These are phyloP conservation scores for Lutjanus argentimaculatus DNA, from an alignment of 2,797 vertebrate genomes.

Conservation along the genomic window DNA sequence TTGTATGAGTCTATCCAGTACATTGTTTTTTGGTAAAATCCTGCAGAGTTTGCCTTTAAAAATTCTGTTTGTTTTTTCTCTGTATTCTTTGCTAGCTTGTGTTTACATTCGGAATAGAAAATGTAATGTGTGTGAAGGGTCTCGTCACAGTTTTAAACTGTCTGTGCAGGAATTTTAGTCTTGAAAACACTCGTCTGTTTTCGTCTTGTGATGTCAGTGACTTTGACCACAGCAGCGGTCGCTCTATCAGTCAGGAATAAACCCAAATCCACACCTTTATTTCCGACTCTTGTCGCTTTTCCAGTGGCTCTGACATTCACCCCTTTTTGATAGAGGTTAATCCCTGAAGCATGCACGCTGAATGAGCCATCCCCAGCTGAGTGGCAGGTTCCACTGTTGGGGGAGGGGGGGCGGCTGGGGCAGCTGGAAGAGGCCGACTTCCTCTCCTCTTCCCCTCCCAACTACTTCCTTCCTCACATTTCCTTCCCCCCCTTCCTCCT, in stretches of 20 bases:
- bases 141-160: neutral
- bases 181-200: neutral
- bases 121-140: neutral
- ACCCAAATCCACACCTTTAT: slow-evolving; percentile 30
- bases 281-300: slow-evolving; percentile 31
- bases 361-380: slow-evolving; percentile 56
- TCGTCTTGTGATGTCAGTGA: neutral
- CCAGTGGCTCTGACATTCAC: slow-evolving; percentile 24
- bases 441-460: slow-evolving; percentile 29
- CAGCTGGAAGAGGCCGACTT: slow-evolving; percentile 20
- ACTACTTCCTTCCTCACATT: slow-evolving; percentile 5
- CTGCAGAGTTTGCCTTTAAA: neutral
- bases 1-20: too few species aligned
- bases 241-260: slow-evolving; percentile 23
- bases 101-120: neutral
- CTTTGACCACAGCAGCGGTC: slow-evolving; percentile 12
- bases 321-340: slow-evolving; percentile 64
- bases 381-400: slow-evolving; percentile 43
- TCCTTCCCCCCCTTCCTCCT: neutral
- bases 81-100: neutral
- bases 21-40: too few species aligned
- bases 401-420: neutral
- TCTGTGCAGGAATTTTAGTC: neutral
- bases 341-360: slow-evolving; percentile 46
- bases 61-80: neutral